Evolutionary conservation across 30 jellyfish, hydroid and myxozoan genomes (phyloP).

Genomic region (Turritopsis rubra): DNA sequence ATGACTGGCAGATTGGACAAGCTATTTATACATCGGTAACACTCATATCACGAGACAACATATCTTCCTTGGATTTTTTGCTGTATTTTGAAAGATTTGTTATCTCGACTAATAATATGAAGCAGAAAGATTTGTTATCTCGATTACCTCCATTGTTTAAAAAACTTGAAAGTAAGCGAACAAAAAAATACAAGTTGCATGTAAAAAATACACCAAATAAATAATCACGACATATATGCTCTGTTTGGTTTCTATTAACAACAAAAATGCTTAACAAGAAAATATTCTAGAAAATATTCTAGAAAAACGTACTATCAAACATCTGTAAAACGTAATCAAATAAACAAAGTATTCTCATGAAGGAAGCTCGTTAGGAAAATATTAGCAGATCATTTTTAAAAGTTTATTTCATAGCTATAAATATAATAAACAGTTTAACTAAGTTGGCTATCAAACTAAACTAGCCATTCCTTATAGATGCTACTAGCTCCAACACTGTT

Average conservation of each 20-base stretch:
- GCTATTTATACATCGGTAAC: no score
- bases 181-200: not conserved
- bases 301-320: not conserved
- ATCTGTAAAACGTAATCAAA: not conserved
- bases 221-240: not conserved
- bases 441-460: conserved; percentile 46
- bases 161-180: not conserved
- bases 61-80: no score
- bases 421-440: not conserved
- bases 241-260: not conserved
- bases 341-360: not conserved
- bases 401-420: not conserved
- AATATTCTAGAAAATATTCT: not conserved
- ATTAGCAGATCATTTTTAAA: not conserved
- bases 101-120: no score
- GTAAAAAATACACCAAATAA: not conserved
- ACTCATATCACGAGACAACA: no score
- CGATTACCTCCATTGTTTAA: not conserved
- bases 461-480: conserved; percentile 94
- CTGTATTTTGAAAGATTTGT: no score
- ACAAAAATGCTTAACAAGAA: no score
- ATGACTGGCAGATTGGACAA: no score
- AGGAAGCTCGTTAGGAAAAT: not conserved
- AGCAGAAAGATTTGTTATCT: not conserved
- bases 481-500: conserved; percentile 75